Evolutionary conservation across 1,140 invertebrate species (phyloP).

Genomic region (Meteorus sp.): DNA sequence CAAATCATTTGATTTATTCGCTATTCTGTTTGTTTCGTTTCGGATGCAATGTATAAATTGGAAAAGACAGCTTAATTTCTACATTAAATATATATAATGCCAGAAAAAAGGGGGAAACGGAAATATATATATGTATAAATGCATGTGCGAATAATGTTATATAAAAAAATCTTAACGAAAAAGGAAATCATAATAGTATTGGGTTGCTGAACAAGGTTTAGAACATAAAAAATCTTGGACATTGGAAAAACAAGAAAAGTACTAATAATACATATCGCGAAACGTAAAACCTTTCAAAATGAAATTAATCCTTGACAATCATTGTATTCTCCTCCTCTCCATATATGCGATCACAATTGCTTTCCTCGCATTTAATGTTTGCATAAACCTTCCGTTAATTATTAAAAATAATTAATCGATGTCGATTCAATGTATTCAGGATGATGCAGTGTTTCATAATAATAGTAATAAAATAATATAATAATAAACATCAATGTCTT

Average conservation of each 20-base stretch:
- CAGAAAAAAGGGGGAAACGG: constrained; percentile 23
- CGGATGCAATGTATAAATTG: constrained; percentile 26
- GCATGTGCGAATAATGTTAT: too few species aligned
- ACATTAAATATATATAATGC: constrained; percentile 33
- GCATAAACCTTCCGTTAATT: too few species aligned
- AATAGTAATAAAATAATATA: constrained; percentile 43
- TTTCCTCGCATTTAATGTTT: too few species aligned
- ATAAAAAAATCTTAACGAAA: constrained; percentile 22
- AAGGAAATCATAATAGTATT: too few species aligned
- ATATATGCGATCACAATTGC: constrained; percentile 44
- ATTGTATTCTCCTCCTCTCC: constrained; percentile 27
- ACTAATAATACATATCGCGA: constrained; percentile 17
- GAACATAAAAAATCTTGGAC: too few species aligned
- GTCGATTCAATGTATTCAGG: too few species aligned
- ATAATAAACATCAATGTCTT: constrained; percentile 48
- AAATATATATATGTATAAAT: constrained; percentile 17
- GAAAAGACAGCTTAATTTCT: constrained; percentile 33
- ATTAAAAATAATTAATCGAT: too few species aligned
- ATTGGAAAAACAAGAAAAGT: too few species aligned
- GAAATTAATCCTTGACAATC: constrained; percentile 50
- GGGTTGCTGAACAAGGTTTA: too few species aligned
- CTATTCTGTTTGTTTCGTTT: not conserved
- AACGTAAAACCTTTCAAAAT: constrained; percentile 42
- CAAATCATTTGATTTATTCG: not conserved
- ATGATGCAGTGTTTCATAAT: constrained; percentile 39